A percentile compares a stretch with the other conserved stretches of the same genome.
Evolutionary conservation across 2,888 invertebrate species (phyloP).

Genomic region (Nomada flava): DNA sequence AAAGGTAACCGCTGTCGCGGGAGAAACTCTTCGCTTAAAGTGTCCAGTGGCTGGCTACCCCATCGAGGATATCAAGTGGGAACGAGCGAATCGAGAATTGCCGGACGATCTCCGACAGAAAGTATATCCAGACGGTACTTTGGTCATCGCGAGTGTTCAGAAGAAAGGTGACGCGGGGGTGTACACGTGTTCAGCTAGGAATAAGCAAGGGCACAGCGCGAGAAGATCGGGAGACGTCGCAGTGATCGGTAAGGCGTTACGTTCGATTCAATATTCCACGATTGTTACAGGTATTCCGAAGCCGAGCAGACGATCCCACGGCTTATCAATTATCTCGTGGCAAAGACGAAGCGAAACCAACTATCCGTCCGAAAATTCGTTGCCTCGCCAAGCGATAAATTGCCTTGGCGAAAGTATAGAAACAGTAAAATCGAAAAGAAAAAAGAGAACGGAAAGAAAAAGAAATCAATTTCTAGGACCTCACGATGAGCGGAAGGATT

Average conservation of each 20-base stretch:
- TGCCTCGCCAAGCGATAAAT: neutral
- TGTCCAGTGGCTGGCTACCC: constrained; percentile 94
- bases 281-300: constrained; percentile 58
- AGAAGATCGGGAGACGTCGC: constrained; percentile 90
- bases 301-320: constrained; percentile 12
- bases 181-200: constrained; percentile 92
- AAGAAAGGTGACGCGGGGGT: constrained; percentile 91
- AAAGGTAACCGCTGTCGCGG: constrained; percentile 93
- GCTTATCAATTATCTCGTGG: neutral
- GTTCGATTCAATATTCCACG: constrained; percentile 43
- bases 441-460: neutral
- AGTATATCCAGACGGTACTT: constrained; percentile 90
- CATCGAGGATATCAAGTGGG: constrained; percentile 92
- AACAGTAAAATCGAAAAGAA: neutral
- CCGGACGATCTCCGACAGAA: constrained; percentile 93
- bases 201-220: constrained; percentile 91
- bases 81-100: constrained; percentile 89
- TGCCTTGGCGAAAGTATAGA: neutral
- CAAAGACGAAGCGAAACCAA: constrained; percentile 25
- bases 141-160: constrained; percentile 91
- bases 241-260: constrained; percentile 89
- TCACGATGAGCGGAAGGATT: neutral
- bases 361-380: neutral
- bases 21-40: constrained; percentile 90
- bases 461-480: neutral